Percentiles rank a stretch among this genome's conserved stretches.
These are phyloP conservation scores for Alouatta palliata DNA, from an alignment of 2,113 vertebrate genomes.

Conservation along the genomic window DNA sequence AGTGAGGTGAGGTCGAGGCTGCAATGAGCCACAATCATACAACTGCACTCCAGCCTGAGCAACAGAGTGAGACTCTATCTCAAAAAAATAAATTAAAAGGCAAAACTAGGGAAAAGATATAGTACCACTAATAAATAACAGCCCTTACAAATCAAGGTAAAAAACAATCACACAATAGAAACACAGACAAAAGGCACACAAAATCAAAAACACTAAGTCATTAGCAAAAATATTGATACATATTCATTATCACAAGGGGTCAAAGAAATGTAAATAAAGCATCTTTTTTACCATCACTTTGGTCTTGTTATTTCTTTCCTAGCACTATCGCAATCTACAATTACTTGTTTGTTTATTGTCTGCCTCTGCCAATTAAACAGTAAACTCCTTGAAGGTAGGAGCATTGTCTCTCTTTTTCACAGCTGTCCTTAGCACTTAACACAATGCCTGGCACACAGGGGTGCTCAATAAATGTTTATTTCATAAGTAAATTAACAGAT, in stretches of 20 bases:
- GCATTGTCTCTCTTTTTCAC: background rate
- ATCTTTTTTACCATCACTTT: background rate
- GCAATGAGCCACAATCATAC: too few species aligned
- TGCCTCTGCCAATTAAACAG: background rate
- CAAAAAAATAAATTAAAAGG: conserved; percentile 10
- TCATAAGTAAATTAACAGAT: background rate
- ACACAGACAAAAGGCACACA: background rate
- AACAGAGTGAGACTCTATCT: too few species aligned
- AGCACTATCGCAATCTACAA: background rate
- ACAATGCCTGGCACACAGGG: background rate
- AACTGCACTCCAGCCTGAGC: too few species aligned
- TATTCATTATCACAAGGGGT: background rate
- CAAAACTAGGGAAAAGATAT: background rate
- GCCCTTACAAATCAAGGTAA: background rate
- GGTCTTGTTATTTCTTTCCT: background rate
- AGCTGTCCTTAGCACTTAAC: background rate
- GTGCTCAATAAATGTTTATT: background rate
- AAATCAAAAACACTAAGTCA: conserved; percentile 10
- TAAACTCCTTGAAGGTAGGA: background rate
- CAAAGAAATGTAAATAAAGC: background rate
- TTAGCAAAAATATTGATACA: background rate
- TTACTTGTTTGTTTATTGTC: background rate
- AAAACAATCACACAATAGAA: background rate
- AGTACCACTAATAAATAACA: background rate
- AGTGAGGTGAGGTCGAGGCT: too few species aligned